Conservation (phyloP, 2,797 vertebrate species). For the Ctenopoma kingsleyae region DNA sequence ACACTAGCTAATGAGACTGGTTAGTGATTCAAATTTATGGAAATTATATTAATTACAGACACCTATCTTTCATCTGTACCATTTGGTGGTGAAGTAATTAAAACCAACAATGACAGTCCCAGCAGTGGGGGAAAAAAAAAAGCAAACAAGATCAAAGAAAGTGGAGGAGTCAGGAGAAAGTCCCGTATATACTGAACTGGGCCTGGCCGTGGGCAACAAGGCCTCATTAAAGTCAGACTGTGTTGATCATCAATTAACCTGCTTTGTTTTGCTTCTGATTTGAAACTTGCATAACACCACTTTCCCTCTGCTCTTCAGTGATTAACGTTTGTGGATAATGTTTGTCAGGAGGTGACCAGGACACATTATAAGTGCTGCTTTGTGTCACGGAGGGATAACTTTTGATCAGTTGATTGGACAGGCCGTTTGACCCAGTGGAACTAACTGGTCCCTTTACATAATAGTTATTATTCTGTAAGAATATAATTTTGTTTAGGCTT, state of each 20-base stretch:
- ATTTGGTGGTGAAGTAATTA: constrained; percentile 99
- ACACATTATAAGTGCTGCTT: constrained; percentile 77
- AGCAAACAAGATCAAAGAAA: constrained; percentile 96
- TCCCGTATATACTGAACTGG: constrained; percentile 89
- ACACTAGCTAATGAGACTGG: constrained; percentile 96
- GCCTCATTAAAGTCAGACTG: constrained; percentile 95
- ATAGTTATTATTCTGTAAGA: not conserved
- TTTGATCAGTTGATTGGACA: constrained; percentile 50
- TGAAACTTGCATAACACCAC: constrained; percentile 88
- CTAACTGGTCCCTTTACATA: not conserved
- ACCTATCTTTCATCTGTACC: constrained; percentile 99
- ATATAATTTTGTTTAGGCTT: constrained; percentile 2
- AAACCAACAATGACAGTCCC: constrained; percentile 95
- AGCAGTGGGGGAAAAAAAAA: constrained; percentile 77
- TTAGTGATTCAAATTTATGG: constrained; percentile 99
- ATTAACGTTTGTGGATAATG: constrained; percentile 88
- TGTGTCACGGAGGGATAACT: constrained; percentile 68
- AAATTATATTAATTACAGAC: constrained; percentile 99
- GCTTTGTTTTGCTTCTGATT: constrained; percentile 96
- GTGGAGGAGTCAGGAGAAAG: constrained; percentile 90
- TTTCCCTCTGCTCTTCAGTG: constrained; percentile 87
- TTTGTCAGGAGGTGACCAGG: constrained; percentile 82
- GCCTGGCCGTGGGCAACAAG: constrained; percentile 91
- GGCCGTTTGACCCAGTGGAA: constrained; percentile 22
- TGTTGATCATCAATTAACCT: constrained; percentile 99